Conservation (phyloP, 1,140 invertebrate genomes). For the Psix sp. region DNA sequence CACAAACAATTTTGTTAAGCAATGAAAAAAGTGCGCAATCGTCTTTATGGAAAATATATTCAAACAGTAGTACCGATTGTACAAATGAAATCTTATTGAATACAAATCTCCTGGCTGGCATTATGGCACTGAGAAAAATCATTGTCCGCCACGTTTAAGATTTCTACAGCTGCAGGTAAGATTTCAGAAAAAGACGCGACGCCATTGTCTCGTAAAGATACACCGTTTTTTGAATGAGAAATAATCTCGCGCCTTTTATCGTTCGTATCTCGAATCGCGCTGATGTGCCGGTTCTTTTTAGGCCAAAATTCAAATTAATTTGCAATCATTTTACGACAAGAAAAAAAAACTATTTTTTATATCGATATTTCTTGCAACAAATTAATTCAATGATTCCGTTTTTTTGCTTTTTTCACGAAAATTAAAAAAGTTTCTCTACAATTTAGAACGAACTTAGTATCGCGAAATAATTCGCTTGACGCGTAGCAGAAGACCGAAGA, state of each 20-base stretch:
- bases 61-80: conserved; percentile 30
- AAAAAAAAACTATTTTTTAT: no score
- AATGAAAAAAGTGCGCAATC: not conserved
- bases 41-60: conserved; percentile 15
- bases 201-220: conserved; percentile 22
- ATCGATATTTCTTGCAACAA: no score
- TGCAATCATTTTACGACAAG: not conserved
- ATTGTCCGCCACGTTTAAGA: conserved; percentile 18
- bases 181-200: conserved; percentile 14
- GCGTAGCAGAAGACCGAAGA: no score
- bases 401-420: no score
- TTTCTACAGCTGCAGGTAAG: conserved; percentile 21
- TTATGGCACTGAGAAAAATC: conserved; percentile 32
- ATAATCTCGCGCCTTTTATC: conserved; percentile 22
- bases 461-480: no score
- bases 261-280: conserved; percentile 1
- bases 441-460: no score
- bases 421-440: no score
- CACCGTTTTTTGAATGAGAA: conserved; percentile 23
- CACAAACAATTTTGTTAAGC: conserved; percentile 2
- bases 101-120: conserved; percentile 34
- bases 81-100: conserved; percentile 44
- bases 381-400: no score
- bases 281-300: conserved; percentile 15
- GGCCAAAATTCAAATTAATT: not conserved